Conservation (phyloP, 2,113 vertebrate genomes). For the Heterocephalus glaber region DNA sequence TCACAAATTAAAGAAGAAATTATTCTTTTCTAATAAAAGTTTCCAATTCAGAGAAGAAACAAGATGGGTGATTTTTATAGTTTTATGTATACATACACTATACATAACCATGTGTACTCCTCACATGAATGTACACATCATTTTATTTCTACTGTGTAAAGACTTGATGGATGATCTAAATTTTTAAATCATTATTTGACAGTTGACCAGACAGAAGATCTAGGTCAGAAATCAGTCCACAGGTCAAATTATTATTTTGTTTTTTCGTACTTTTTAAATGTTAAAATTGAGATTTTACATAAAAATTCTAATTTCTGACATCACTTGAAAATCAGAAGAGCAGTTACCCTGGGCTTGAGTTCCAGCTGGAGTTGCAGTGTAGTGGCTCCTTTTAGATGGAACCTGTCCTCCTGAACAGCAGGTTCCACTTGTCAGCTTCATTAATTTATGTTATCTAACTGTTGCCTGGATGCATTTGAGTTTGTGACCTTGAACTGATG, state of each 20-base stretch:
- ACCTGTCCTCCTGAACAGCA: neutral
- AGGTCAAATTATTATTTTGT: neutral
- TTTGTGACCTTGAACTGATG: neutral
- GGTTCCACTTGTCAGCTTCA: neutral
- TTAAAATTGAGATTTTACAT: neutral
- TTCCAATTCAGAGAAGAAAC: neutral
- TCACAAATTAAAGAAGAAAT: neutral
- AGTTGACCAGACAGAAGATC: neutral
- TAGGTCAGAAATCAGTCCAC: neutral
- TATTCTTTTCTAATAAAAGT: neutral
- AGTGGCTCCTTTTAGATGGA: neutral
- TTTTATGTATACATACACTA: neutral
- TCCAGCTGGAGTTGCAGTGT: neutral
- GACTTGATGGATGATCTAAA: neutral
- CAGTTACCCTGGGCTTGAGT: neutral
- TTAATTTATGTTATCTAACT: neutral
- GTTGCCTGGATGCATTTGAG: neutral
- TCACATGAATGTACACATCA: neutral
- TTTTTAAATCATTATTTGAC: neutral
- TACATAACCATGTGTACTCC: neutral
- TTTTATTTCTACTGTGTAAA: neutral
- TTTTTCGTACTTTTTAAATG: neutral
- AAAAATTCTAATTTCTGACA: neutral
- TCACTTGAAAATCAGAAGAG: conserved; percentile 6
- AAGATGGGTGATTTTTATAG: neutral